These are phyloP conservation scores for Pantelozetes paolii DNA, from an alignment of 2,888 invertebrate species.

Conservation along the genomic window DNA sequence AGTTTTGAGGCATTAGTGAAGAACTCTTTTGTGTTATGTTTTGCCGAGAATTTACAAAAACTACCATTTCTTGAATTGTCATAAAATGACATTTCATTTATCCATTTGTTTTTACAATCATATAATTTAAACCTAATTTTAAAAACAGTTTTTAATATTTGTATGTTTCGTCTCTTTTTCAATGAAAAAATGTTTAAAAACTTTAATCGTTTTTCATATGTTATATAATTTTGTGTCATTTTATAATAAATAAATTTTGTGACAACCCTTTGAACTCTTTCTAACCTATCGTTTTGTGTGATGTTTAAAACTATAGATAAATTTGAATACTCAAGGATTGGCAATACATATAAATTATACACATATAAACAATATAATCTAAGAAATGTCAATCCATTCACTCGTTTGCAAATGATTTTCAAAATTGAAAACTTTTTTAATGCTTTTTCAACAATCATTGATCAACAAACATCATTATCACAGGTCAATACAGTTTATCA, in stretches of 20 bases:
- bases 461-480: too few species aligned
- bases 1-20: background rate
- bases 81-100: background rate
- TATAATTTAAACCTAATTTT: background rate
- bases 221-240: background rate
- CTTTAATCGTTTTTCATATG: background rate
- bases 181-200: background rate
- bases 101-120: background rate
- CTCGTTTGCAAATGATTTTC: background rate
- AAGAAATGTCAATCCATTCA: background rate
- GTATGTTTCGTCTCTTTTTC: background rate
- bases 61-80: background rate
- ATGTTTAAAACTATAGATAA: too few species aligned
- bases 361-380: too few species aligned
- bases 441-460: background rate
- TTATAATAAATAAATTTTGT: conserved; percentile 21
- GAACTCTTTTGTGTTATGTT: background rate
- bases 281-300: background rate
- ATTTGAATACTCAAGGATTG: background rate
- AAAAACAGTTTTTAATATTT: background rate
- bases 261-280: background rate
- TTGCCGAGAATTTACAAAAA: background rate
- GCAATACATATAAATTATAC: background rate
- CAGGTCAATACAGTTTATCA: too few species aligned
- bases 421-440: background rate